Base-by-base conservation (phyloP, 2,113 vertebrate species). In the Lucifuga dentata region DNA sequence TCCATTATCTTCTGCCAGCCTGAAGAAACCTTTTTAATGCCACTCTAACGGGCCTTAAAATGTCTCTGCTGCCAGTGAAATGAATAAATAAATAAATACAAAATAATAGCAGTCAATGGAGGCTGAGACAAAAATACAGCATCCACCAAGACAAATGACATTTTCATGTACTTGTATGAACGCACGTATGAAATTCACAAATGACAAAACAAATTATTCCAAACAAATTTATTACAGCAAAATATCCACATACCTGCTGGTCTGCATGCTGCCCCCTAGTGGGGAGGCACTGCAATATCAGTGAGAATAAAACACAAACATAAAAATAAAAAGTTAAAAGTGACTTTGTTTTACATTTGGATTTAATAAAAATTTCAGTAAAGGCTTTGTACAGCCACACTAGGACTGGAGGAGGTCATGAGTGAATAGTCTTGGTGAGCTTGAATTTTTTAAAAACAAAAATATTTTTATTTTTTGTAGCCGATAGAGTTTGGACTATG, bases 211-310 rank as follows among this genome's bases (percentile, higher is more conserved):
- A 32, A 9, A 56, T 58, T 41, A 20, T 67, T 60, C 15, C 9
- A 75, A 59, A 67, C 10, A 16, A 13, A 48, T 87, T 80, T 76
- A 80, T 83, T 80, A 44, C 15, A 43, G 49, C 33, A 68, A 48
- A 11, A 13, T 8, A 58, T 45, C 4, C 52, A 62, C 39, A 59
- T 1, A 41, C 23, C 43, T 16, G 21, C 26, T 5, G 24, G n/a
- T n/a, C n/a, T n/a, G n/a, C n/a, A n/a, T n/a, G n/a, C n/a, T 36
- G 21, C 38, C 36, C 16, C 8, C 12, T 41, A 32, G 12, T 9
- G 48, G 23, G 45, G 24, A 39, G 24, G 3, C 8, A 26, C 38
- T 24, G 9, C 15, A 40, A 45, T 39, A 2, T 13, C 2, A 41
- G 6, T 56, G 0, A 69, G 13, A 3, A 5, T 17, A 63, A 19